Evolutionary conservation across 2,113 vertebrate species (phyloP).

Genomic region (Rhinolophus ferrumequinum): DNA sequence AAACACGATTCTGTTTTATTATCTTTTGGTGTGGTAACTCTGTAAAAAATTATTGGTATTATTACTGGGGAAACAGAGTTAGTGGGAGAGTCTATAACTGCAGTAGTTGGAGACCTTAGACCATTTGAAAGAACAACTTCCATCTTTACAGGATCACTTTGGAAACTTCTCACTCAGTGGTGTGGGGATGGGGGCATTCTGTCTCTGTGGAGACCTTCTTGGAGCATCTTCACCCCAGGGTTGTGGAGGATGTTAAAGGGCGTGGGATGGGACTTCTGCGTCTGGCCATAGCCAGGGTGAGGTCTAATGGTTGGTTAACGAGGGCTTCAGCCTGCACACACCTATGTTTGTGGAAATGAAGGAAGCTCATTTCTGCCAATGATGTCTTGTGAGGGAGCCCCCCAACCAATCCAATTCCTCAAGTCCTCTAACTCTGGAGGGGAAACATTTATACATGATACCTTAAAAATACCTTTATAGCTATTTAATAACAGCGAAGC

Average conservation of each 20-base stretch:
- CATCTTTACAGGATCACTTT: background rate
- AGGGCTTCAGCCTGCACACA: background rate
- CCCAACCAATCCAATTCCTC: background rate
- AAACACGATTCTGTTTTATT: background rate
- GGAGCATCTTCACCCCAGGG: background rate
- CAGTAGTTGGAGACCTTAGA: background rate
- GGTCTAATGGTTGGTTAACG: background rate
- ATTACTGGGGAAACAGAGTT: background rate
- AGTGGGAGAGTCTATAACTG: background rate
- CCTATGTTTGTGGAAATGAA: background rate
- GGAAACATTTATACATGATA: background rate
- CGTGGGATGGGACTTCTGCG: background rate
- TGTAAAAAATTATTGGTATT: background rate
- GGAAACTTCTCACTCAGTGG: background rate
- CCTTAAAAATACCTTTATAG: background rate
- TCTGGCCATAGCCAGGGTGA: background rate
- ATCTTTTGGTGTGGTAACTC: background rate
- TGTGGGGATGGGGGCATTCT: background rate
- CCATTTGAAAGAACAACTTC: background rate
- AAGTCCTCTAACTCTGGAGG: background rate
- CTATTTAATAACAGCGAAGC: slow-evolving; percentile 25
- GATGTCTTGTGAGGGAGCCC: background rate
- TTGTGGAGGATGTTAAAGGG: background rate
- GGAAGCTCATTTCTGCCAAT: background rate
- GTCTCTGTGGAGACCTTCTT: background rate